Percentiles rank a stretch among this genome's conserved stretches.
These are phyloP conservation scores for Agraylea sexmaculata DNA, from an alignment of 1,140 invertebrate species.

Conservation along the genomic window DNA sequence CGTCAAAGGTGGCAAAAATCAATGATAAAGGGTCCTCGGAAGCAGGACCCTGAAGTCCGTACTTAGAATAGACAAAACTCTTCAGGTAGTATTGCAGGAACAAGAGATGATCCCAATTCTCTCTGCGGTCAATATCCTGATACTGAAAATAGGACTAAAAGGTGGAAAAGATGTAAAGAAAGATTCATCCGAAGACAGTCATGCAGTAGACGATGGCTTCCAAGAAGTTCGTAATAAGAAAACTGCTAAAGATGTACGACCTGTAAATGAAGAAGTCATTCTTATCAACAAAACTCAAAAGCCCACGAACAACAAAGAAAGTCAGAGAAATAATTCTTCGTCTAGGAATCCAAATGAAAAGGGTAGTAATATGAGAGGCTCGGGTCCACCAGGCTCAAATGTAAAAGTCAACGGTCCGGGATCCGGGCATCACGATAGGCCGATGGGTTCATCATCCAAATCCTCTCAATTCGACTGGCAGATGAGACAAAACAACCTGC, in stretches of 20 bases:
- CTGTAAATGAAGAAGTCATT: conserved; percentile 33
- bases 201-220: conserved; percentile 62
- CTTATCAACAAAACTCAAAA: conserved; percentile 25
- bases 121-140: conserved; percentile 40
- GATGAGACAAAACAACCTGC: conserved; percentile 46
- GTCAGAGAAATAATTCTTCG: conserved; percentile 34
- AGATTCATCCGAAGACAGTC: conserved; percentile 25
- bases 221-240: conserved; percentile 81
- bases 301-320: conserved; percentile 35
- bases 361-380: conserved; percentile 23
- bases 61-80: conserved; percentile 21
- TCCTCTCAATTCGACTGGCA: conserved; percentile 46
- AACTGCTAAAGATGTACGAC: conserved; percentile 48
- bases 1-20: conserved; percentile 20
- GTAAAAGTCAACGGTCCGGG: conserved; percentile 41
- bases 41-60: too few species aligned
- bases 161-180: conserved; percentile 29
- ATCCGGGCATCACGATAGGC: conserved; percentile 37
- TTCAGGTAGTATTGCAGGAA: conserved; percentile 14
- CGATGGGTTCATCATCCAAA: conserved; percentile 25
- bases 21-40: background rate
- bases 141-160: conserved; percentile 27
- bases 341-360: conserved; percentile 37
- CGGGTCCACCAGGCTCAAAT: conserved; percentile 28
- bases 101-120: conserved; percentile 43